Base-by-base conservation (phyloP, 2,888 invertebrate genomes). In the Philereme vetulata region DNA sequence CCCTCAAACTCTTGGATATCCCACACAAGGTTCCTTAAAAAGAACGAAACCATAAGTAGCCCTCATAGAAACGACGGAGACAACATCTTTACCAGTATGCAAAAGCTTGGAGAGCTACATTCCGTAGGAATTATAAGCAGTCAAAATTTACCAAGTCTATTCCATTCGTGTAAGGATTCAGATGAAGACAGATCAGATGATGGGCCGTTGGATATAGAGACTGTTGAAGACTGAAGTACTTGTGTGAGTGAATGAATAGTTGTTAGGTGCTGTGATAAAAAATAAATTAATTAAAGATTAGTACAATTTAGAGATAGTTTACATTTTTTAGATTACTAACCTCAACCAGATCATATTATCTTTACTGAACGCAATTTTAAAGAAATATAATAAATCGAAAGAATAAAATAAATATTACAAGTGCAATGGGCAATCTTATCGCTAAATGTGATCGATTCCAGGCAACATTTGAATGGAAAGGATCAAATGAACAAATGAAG, bases 151-250 rank as follows among this genome's bases (percentile, higher is more conserved):
- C 35, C 40, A 11, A 58, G 21, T 40, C 49, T 43, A n/a, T 46
- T 51, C 8, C 52, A 49, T 44, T 34, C 56, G 11, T 55, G 65
- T 32, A 67, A 64, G 6, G 70, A 68, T 9, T 66, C 63, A 4
- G 75, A 72, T 49, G 71, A 78, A 60, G 72, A 79, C 9, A 76
- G 80, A 63, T 71, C 81, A 33, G 84, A 85, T 36, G 75, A 85
- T 32, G 75, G 78, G 9, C 85, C 84, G 4, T 72, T 90, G 55
- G 90, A 91, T 67, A 75, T 91, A 9, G 90, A 90, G 68, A 81
- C 80, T 21, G 64, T 86, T 42, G 81, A 82, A n/a, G 60, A 66
- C 38, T 68, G 43, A 61, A 46, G 21, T 21, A 6, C 47, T 36
- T 45, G 36, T 34, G 33, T 36, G 9, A 42, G 11, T 4, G 40